Percentiles rank a stretch among this genome's conserved stretches.
These are phyloP conservation scores for Polyploca ridens DNA, from an alignment of 2,888 invertebrate species.

Conservation along the genomic window DNA sequence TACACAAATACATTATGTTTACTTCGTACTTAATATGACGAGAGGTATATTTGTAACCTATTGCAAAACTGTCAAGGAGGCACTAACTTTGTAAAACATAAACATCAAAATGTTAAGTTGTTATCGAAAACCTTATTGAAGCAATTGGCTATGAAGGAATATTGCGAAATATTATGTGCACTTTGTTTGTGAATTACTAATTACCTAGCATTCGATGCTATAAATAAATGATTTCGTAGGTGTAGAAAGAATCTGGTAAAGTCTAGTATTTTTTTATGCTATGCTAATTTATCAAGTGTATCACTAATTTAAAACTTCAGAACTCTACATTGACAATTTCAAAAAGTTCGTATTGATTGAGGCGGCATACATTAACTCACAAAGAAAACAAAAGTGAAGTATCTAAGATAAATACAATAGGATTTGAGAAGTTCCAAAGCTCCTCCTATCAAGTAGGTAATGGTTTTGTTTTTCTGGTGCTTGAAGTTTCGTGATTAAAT, in stretches of 20 bases:
- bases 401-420: not conserved
- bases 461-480: not conserved
- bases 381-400: not conserved
- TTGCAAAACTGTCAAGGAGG: constrained; percentile 59
- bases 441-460: not conserved
- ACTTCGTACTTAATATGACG: constrained; percentile 35
- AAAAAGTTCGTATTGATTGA: not conserved
- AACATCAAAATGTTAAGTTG: constrained; percentile 41
- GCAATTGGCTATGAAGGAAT: not conserved
- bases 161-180: constrained; percentile 3
- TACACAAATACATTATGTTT: constrained; percentile 35
- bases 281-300: not conserved
- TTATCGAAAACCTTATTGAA: constrained; percentile 15
- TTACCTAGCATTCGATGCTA: not conserved
- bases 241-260: not conserved
- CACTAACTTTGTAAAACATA: constrained; percentile 34
- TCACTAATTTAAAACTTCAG: not conserved
- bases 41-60: constrained; percentile 35
- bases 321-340: not conserved
- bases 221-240: not conserved
- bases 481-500: not conserved
- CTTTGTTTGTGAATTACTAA: not conserved
- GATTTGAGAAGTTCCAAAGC: not conserved
- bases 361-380: not conserved
- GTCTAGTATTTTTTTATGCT: too few relatives aligned